These are phyloP conservation scores for Podiceps cristatus DNA, from an alignment of 2,113 vertebrate genomes.

Conservation along the genomic window DNA sequence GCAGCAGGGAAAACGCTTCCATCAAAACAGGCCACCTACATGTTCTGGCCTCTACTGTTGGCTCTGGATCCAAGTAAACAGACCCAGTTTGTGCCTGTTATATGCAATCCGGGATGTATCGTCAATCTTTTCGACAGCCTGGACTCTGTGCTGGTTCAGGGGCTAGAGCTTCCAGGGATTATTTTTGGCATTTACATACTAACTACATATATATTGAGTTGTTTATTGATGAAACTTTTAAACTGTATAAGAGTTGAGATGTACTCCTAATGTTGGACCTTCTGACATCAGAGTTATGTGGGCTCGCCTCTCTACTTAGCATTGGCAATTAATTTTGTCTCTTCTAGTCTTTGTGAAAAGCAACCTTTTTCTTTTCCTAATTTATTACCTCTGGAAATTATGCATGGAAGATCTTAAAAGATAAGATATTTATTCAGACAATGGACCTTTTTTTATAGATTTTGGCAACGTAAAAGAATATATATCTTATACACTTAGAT, in stretches of 20 bases:
- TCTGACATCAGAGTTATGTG: neutral
- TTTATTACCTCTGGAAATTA: constrained; percentile 67
- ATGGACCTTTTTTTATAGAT: constrained; percentile 70
- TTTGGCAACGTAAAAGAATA: neutral
- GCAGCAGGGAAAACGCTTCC: neutral
- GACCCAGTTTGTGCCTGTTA: neutral
- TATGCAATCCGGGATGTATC: neutral
- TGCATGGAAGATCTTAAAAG: constrained; percentile 71
- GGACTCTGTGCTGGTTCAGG: neutral
- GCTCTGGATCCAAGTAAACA: neutral
- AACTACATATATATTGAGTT: neutral
- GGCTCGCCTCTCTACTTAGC: neutral
- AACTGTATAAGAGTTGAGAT: neutral
- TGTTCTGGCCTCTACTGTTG: neutral
- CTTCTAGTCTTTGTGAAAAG: neutral
- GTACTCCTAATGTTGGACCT: neutral
- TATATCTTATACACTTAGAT: neutral
- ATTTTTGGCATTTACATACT: neutral
- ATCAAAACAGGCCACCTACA: constrained; percentile 1
- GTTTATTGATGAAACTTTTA: neutral
- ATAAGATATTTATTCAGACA: constrained; percentile 62
- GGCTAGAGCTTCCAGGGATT: neutral
- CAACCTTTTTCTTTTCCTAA: neutral
- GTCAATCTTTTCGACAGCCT: neutral
- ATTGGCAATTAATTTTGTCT: neutral